Base-by-base conservation (phyloP, 2,113 vertebrate species). In the Gymnorhina tibicen region DNA sequence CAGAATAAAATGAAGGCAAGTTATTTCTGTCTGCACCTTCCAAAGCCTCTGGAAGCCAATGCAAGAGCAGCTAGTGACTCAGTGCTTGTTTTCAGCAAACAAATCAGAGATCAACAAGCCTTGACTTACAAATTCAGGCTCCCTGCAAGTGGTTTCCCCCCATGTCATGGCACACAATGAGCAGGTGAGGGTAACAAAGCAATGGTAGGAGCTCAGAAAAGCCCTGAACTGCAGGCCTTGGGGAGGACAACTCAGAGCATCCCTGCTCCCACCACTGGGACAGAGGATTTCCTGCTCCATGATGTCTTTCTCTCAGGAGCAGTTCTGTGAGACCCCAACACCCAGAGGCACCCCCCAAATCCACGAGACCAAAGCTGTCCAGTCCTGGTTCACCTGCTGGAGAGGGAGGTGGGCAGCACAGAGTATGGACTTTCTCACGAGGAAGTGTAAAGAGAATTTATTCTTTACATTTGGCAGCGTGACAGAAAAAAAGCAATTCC, bases 401-500 rank as follows among this genome's bases (percentile, higher is more conserved):
- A 59, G 5, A 32, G 6, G 8, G 11, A 67, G 2, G 24, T 3
- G 28, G 62, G 42, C 35, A 75, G n/a, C 66, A 62, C 2, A 76
- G 17, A 14, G 9, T 1, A 73, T 0, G 1, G 4, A n/a, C 49
- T 49, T 62, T 63, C 28, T 85, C 52, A 70, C 0, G 0, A 80
- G 4, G 55, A 72, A 60, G 24, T 0, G 0, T 19, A 35, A 78
- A 46, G 46, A 55, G 35, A 59, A 16, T 16, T 74, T 64, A 49
- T 46, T 85, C 28, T 55, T 47, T 67, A 62, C 5, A 2, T 37
- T 52, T 0, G 1, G 46, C n/a, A 53, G 1, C 0, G 1, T 1
- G 26, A 75, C 35, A 67, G 10, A 6, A 37, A 42, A 59, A 56
- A 24, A 18, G 4, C n/a, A 53, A 33, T 26, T 89, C 37, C 41